These are phyloP conservation scores for Penaeus indicus DNA, from an alignment of 1,140 invertebrate genomes.

Conservation along the genomic window DNA sequence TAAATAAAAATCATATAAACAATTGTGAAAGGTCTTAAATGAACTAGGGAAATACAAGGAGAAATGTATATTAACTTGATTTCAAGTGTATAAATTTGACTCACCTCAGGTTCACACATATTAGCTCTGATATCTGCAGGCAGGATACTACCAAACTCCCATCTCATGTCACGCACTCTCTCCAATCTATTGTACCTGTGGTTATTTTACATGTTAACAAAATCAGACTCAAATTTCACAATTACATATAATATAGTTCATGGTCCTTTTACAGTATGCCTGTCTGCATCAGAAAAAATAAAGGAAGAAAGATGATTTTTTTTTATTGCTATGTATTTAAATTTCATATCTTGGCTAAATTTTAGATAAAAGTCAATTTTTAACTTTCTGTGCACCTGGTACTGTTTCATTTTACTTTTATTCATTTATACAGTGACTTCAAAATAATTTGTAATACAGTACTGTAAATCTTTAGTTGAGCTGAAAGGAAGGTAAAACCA, in stretches of 20 bases:
- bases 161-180: slow-evolving; percentile 85
- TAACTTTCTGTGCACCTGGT: neutral
- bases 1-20: too few relatives aligned
- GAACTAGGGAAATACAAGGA: neutral
- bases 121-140: slow-evolving; percentile 86
- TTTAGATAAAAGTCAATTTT: neutral
- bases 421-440: neutral
- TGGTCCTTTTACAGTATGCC: neutral
- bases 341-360: neutral
- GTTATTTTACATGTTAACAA: slow-evolving; percentile 41
- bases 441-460: slow-evolving; percentile 31
- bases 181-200: slow-evolving; percentile 82
- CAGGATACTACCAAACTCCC: slow-evolving; percentile 93
- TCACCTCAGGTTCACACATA: slow-evolving; percentile 83
- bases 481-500: neutral
- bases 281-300: neutral
- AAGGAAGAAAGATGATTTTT: neutral
- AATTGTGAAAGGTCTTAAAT: neutral
- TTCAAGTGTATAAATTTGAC: slow-evolving; percentile 32
- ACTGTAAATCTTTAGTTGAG: slow-evolving; percentile 17
- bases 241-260: neutral
- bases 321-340: neutral
- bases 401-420: neutral
- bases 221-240: neutral
- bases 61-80: slow-evolving; percentile 7